Evolutionary conservation across 1,140 invertebrate species (phyloP), one percentile per base, ranked within the genome.

Genomic region (Coboldia fuscipes): DNA sequence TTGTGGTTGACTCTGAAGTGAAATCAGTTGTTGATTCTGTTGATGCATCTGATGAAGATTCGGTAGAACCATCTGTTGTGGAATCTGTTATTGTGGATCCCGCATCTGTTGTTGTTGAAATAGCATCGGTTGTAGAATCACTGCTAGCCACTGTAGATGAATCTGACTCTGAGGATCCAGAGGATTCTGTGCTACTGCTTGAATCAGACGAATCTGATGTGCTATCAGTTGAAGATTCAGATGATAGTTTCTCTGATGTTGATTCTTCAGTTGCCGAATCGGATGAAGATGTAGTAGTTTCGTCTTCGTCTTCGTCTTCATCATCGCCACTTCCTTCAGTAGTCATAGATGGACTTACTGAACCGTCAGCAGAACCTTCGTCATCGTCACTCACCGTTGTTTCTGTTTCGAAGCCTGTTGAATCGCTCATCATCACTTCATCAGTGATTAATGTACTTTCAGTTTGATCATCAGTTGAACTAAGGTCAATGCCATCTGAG

Each of bases 391-490:
- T 39, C 4, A 43, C 36, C 2, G 38, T 43, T n/a, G 48, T 41
- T 9, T 38, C 30, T 20, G 21, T 30, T 33, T 32, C 29, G n/a
- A 27, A 27, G 12, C 13, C 33, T 14, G 52, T 42, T 20, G 55
- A 48, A 40, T 75, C 73, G 41, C 70, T 70, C 23, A 66, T 50
- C 73, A 75, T 75, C 4, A 60, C 48, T 6, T 71, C 66, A 20
- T 66, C 61, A 1, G 51, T 41, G 29, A 60, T 50, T 7, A 62
- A 53, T 9, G 50, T 45, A 12, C 46, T 41, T 35, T 51, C 48
- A 5, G 45, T 47, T 6, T 48, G 9, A 29, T 29, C 27, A 21
- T 45, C 36, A 2, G 42, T 44, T 2, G 44, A 44, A 39, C 48
- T 48, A 1, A 46, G 27, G 9, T 49, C 50, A 17, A 45, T 36